phyloP scores from a whole-genome alignment of 2,113 vertebrate species.

The Odontophorus gujanensis region DNA sequence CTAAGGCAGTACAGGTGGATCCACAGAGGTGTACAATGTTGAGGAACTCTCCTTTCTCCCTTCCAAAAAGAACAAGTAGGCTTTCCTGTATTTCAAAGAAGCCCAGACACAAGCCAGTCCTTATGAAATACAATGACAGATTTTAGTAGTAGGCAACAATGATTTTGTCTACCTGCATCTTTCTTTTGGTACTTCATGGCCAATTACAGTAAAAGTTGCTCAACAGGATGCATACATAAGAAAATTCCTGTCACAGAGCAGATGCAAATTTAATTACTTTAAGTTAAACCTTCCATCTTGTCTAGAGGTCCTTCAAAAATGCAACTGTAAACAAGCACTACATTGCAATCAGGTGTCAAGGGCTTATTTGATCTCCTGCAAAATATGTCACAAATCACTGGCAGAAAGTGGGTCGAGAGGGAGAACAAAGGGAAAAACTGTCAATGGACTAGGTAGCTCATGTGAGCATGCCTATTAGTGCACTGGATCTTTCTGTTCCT shows the following conservation, averaged over 20 bases:
- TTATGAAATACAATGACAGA: constrained; percentile 66
- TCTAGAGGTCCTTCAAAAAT: constrained; percentile 85
- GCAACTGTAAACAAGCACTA: constrained; percentile 93
- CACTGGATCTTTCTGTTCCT: constrained; percentile 77
- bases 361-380: constrained; percentile 91
- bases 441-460: constrained; percentile 87
- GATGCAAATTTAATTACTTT: constrained; percentile 98
- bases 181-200: constrained; percentile 68
- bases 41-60: not conserved
- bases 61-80: not conserved
- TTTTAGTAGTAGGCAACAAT: constrained; percentile 62
- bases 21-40: not conserved
- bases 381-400: constrained; percentile 94
- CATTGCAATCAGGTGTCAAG: constrained; percentile 93
- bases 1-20: not conserved
- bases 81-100: not conserved
- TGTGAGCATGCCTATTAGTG: constrained; percentile 89
- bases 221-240: constrained; percentile 80
- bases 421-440: constrained; percentile 92
- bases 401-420: constrained; percentile 86
- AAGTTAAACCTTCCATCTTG: constrained; percentile 90
- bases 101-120: constrained; percentile 15
- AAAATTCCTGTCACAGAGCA: constrained; percentile 88
- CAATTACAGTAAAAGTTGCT: constrained; percentile 76
- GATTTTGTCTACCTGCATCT: constrained; percentile 71